A percentile compares a stretch with the other conserved stretches of the same genome.
phyloP scores from a whole-genome alignment of 2,888 invertebrate species.

The Molorchus minor region DNA sequence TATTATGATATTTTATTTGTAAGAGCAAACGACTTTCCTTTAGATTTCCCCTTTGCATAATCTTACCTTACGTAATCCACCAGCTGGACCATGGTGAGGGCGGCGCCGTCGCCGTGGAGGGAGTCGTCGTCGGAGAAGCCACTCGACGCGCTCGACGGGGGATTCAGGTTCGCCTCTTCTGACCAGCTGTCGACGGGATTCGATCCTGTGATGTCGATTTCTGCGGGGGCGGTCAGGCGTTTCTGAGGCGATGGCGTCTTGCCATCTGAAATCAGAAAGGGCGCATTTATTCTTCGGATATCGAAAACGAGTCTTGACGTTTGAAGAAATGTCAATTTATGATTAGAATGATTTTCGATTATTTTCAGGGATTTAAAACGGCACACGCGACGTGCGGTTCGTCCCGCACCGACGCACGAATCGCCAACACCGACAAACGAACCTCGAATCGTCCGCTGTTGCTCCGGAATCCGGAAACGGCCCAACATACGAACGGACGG shows the following conservation, averaged over 20 bases:
- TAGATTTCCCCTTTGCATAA: too few species aligned
- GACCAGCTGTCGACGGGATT: constrained; percentile 63
- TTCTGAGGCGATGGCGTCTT: constrained; percentile 60
- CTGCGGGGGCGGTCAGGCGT: constrained; percentile 59
- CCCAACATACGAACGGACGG: too few species aligned
- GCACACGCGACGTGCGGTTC: background rate
- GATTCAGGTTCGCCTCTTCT: constrained; percentile 68
- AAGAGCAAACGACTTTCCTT: too few species aligned
- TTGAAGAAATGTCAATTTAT: too few species aligned
- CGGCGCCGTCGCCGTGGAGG: constrained; percentile 74
- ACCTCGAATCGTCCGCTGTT: too few species aligned
- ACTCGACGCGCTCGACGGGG: constrained; percentile 78
- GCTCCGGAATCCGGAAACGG: too few species aligned
- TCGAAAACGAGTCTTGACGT: background rate
- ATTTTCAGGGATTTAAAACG: too few species aligned
- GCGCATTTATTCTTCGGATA: background rate
- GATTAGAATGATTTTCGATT: too few species aligned
- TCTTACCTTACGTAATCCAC: constrained; percentile 80
- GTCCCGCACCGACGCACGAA: background rate
- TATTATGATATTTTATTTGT: too few species aligned
- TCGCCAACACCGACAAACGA: too few species aligned
- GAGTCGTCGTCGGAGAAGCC: constrained; percentile 93
- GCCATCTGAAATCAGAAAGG: constrained; percentile 44
- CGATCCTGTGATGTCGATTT: constrained; percentile 63
- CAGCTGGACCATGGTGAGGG: constrained; percentile 77